These are phyloP conservation scores for Desoria tigrina DNA, from an alignment of 2,888 invertebrate genomes.

Conservation along the genomic window DNA sequence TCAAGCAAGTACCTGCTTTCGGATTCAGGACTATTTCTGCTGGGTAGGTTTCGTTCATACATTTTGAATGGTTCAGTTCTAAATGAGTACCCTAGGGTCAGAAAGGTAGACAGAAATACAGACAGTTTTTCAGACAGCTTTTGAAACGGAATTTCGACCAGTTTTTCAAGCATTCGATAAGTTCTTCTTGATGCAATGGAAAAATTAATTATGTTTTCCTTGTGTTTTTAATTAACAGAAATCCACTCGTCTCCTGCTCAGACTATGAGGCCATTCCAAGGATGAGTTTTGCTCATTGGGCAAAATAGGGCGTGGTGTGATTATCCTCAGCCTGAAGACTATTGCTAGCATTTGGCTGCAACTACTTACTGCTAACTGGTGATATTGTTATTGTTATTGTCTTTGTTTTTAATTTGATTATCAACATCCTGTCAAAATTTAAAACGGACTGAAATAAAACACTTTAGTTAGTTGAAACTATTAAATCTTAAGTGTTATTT, in stretches of 20 bases:
- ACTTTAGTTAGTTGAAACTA: neutral
- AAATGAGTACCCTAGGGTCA: slow-evolving; percentile 6
- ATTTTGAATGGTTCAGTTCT: neutral
- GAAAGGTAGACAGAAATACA: no score
- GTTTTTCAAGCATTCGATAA: no score
- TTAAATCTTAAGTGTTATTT: neutral
- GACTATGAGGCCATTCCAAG: slow-evolving; percentile 47
- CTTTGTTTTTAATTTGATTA: no score
- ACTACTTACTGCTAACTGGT: no score
- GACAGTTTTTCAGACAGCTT: neutral
- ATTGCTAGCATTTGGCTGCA: no score
- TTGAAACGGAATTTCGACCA: no score
- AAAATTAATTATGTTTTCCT: neutral
- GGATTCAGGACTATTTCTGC: slow-evolving; percentile 50
- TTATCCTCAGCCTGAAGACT: no score
- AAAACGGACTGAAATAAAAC: neutral
- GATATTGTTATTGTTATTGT: no score
- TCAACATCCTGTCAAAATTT: no score
- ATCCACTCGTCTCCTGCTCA: slow-evolving; percentile 50
- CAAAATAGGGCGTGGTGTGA: neutral
- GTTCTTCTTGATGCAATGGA: no score
- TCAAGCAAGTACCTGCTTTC: slow-evolving; percentile 52
- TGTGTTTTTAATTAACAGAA: slow-evolving; percentile 38
- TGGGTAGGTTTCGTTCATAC: slow-evolving; percentile 41
- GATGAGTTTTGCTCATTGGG: slow-evolving; percentile 49